phyloP scores from a whole-genome alignment of 2,888 invertebrate genomes.

The Alloscopus bannaensis region DNA sequence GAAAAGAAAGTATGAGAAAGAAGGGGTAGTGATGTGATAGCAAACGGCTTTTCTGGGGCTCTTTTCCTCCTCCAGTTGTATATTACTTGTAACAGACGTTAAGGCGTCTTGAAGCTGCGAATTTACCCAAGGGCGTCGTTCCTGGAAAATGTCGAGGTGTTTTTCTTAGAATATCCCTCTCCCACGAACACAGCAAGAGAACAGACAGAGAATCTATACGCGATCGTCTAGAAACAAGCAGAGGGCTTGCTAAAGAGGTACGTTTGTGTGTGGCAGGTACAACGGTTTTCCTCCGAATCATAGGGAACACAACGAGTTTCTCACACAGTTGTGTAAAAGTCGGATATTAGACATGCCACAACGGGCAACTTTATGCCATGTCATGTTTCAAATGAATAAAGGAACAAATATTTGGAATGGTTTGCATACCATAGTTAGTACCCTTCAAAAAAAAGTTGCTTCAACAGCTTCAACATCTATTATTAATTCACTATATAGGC shows the following conservation, averaged over 20 bases:
- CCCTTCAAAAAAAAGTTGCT: constrained; percentile 1
- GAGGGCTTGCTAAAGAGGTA: not conserved
- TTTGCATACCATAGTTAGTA: constrained; percentile 19
- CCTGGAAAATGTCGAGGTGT: constrained; percentile 45
- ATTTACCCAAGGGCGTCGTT: constrained; percentile 62
- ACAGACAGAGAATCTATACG: constrained; percentile 10
- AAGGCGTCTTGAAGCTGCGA: constrained; percentile 44
- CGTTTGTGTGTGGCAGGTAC: not conserved
- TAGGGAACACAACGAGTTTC: not conserved
- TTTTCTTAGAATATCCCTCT: too few relatives aligned
- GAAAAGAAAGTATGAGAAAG: too few relatives aligned
- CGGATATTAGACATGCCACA: constrained; percentile 27
- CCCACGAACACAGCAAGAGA: too few relatives aligned
- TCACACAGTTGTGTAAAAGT: not conserved
- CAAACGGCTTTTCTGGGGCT: constrained; percentile 13
- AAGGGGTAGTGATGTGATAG: constrained; percentile 13
- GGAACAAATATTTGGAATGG: constrained; percentile 43
- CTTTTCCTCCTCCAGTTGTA: constrained; percentile 11
- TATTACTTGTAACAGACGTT: constrained; percentile 13
- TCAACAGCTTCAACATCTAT: constrained; percentile 5
- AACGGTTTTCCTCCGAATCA: not conserved
- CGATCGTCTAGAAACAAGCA: constrained; percentile 15
- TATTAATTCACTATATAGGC: constrained; percentile 9
- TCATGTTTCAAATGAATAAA: constrained; percentile 46
- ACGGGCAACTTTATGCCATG: constrained; percentile 16